These are phyloP conservation scores for Drosophila setifemur DNA, from an alignment of 1,140 invertebrate genomes.

Conservation along the genomic window DNA sequence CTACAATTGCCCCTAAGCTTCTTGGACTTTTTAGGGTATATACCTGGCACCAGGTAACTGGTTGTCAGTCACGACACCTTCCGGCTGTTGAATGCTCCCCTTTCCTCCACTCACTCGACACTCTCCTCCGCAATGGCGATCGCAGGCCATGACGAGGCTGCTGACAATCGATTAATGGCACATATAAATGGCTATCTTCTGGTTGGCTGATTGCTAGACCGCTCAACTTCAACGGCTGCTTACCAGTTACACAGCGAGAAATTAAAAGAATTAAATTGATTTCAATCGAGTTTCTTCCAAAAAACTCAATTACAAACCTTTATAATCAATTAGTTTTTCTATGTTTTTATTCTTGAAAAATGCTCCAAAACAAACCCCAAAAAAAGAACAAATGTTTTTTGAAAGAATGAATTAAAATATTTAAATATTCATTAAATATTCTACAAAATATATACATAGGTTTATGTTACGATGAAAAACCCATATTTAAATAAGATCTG, in stretches of 20 bases:
- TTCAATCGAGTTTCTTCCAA: neutral
- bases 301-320: too few species aligned
- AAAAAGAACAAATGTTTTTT: too few species aligned
- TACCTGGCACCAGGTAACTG: conserved; percentile 43
- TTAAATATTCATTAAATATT: too few species aligned
- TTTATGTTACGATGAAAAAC: too few species aligned
- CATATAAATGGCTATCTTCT: conserved; percentile 80
- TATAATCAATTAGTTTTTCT: too few species aligned
- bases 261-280: neutral
- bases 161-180: conserved; percentile 80
- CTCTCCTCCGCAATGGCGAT: conserved; percentile 32
- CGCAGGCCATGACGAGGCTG: conserved; percentile 64
- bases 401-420: too few species aligned
- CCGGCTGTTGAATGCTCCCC: neutral
- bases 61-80: conserved; percentile 45
- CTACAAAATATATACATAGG: too few species aligned
- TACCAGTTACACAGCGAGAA: neutral
- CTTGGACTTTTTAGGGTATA: conserved; percentile 16
- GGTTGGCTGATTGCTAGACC: conserved; percentile 51
- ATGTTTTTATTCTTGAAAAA: too few species aligned
- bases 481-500: too few species aligned
- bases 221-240: conserved; percentile 1
- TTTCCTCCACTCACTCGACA: conserved; percentile 7
- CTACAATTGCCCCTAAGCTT: neutral
- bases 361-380: too few species aligned